These are phyloP conservation scores for Luscinia megarhynchos DNA, from an alignment of 2,797 vertebrate genomes.

Conservation along the genomic window DNA sequence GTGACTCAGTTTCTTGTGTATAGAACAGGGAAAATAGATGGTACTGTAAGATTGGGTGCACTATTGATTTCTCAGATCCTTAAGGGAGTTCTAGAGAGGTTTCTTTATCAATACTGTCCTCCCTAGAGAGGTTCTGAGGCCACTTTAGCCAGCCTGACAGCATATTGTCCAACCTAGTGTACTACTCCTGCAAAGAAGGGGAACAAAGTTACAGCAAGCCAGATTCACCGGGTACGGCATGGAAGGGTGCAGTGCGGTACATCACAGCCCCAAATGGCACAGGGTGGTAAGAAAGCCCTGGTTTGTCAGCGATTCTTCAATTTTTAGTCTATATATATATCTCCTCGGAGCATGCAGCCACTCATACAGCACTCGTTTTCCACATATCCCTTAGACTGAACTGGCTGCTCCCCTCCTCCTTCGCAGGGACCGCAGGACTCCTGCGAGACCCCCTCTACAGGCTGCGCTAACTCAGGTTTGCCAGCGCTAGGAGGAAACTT, in stretches of 20 bases:
- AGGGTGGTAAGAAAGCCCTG: not conserved
- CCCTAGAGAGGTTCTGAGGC: not conserved
- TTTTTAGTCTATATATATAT: not conserved
- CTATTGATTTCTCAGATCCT: not conserved
- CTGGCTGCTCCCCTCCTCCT: not conserved
- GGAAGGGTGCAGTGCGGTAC: accelerated
- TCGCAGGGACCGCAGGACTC: not conserved
- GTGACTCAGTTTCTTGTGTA: not conserved
- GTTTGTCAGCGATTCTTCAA: not conserved
- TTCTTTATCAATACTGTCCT: not conserved
- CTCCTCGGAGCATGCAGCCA: not conserved
- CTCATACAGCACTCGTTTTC: not conserved
- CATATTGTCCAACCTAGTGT: not conserved
- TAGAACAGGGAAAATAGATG: not conserved
- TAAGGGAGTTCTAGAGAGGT: not conserved
- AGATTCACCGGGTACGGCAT: not conserved
- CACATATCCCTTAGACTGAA: not conserved
- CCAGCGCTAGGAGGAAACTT: not conserved
- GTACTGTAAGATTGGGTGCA: not conserved
- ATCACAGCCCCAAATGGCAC: not conserved
- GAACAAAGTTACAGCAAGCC: not conserved
- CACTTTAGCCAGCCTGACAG: not conserved
- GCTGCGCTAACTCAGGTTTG: not conserved
- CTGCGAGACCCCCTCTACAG: not conserved
- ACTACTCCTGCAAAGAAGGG: not conserved